These are phyloP conservation scores for Mycalesis mineus DNA, from an alignment of 2,888 invertebrate species.

Conservation along the genomic window DNA sequence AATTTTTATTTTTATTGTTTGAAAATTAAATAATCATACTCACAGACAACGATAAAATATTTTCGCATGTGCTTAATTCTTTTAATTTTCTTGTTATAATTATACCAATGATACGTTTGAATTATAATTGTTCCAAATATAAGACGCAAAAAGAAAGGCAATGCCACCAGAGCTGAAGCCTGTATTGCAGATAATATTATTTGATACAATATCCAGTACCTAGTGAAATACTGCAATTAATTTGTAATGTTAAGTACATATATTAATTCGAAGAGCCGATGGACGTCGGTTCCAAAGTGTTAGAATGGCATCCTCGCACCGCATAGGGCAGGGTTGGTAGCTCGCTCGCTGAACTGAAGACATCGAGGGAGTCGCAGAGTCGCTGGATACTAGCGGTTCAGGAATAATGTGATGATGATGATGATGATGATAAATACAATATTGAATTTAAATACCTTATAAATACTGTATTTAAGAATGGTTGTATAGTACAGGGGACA, in stretches of 20 bases:
- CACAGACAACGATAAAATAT: constrained; percentile 70
- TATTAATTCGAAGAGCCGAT: background rate
- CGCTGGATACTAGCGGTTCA: too few species aligned
- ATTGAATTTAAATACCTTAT: constrained; percentile 41
- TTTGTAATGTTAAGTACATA: too few species aligned
- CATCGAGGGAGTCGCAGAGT: too few species aligned
- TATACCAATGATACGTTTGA: constrained; percentile 62
- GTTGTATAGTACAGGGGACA: constrained; percentile 62
- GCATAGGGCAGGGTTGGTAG: too few species aligned
- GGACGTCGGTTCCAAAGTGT: too few species aligned
- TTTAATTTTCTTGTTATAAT: constrained; percentile 43
- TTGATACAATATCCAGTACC: too few species aligned
- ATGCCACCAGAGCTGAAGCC: constrained; percentile 63
- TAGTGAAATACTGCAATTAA: too few species aligned
- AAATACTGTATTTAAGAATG: constrained; percentile 52
- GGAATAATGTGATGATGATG: too few species aligned
- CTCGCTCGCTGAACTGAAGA: too few species aligned
- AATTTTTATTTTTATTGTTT: too few species aligned
- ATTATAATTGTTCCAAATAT: constrained; percentile 62
- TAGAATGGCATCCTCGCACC: too few species aligned
- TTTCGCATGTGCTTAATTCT: constrained; percentile 55
- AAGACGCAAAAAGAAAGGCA: constrained; percentile 63
- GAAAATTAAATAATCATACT: constrained; percentile 41
- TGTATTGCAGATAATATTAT: constrained; percentile 28
- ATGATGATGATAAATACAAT: too few species aligned